phyloP scores from a whole-genome alignment of 2,888 invertebrate genomes.

The Epirrhoe alternata region DNA sequence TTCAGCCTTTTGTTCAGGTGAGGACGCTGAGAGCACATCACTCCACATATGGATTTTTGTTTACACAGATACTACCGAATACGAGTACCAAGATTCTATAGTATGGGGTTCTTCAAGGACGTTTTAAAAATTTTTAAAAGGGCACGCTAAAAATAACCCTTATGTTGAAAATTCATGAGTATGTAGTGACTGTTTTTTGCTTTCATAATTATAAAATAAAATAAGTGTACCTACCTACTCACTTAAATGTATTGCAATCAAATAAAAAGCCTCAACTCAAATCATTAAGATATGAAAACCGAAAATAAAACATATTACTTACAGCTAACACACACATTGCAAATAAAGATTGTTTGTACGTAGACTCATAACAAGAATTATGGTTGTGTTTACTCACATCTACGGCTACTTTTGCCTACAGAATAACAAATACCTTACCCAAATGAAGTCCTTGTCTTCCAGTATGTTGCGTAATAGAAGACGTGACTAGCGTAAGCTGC shows the following conservation, averaged over 20 bases:
- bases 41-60: conserved; percentile 27
- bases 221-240: no score
- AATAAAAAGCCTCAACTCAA: no score
- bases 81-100: neutral
- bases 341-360: neutral
- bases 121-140: neutral
- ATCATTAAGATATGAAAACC: neutral
- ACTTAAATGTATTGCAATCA: no score
- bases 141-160: no score
- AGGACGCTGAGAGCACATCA: conserved; percentile 56
- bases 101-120: neutral
- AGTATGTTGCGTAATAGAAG: neutral
- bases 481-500: neutral
- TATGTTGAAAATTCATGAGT: neutral
- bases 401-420: neutral
- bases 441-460: neutral
- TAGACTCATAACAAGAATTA: neutral
- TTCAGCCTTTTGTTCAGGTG: conserved; percentile 68
- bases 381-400: neutral
- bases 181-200: no score
- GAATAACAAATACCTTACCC: conserved; percentile 8
- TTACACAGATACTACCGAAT: neutral
- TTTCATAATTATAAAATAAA: no score
- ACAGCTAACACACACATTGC: neutral
- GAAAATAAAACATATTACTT: neutral